Evolutionary conservation across 2,113 vertebrate species (phyloP).

Genomic region (Brachionichthys hirsutus): DNA sequence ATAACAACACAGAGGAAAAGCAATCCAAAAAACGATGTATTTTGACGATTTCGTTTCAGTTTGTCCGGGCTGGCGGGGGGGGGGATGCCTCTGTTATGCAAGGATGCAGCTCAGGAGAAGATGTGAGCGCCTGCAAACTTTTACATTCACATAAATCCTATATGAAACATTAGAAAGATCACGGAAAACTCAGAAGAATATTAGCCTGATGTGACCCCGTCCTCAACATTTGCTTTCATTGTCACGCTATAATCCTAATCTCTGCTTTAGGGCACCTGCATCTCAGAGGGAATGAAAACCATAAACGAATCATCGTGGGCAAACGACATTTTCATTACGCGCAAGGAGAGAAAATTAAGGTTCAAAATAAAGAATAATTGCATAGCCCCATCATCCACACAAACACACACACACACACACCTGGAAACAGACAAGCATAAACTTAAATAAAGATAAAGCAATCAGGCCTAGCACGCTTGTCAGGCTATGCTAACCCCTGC

Average conservation of each 20-base stretch:
- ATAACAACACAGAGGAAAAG: background rate
- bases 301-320: too few species aligned
- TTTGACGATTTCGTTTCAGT: slow-evolving; percentile 15
- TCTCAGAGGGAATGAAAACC: too few species aligned
- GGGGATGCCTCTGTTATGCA: background rate
- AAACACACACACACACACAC: slow-evolving; percentile 10
- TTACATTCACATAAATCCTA: slow-evolving; percentile 2
- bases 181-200: too few species aligned
- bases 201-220: too few species aligned
- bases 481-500: slow-evolving; percentile 55
- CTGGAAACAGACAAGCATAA: slow-evolving; percentile 24
- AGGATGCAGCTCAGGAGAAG: slow-evolving; percentile 1
- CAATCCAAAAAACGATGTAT: slow-evolving; percentile 34
- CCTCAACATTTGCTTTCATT: too few species aligned
- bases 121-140: background rate
- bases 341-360: slow-evolving; percentile 9
- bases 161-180: background rate
- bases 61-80: background rate
- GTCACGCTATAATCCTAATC: too few species aligned
- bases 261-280: too few species aligned
- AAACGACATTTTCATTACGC: too few species aligned
- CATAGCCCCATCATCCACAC: background rate
- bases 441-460: slow-evolving; percentile 31
- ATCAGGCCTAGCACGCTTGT: slow-evolving; percentile 36
- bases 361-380: background rate